These are phyloP conservation scores for Talpa occidentalis DNA, from an alignment of 2,113 vertebrate species.

Conservation along the genomic window DNA sequence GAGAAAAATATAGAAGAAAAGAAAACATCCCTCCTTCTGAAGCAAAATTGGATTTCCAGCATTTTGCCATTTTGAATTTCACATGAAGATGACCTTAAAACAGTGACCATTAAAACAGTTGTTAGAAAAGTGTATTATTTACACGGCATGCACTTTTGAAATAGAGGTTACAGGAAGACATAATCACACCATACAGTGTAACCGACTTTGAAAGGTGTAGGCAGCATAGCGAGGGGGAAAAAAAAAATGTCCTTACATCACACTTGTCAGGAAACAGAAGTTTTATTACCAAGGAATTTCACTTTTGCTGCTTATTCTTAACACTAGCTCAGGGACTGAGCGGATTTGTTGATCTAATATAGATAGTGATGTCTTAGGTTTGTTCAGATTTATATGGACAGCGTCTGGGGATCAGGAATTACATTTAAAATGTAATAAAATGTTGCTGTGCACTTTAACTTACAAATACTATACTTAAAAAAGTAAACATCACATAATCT, in stretches of 20 bases:
- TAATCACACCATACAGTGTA: constrained; percentile 71
- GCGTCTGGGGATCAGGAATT: constrained; percentile 89
- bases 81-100: constrained; percentile 72
- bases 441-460: constrained; percentile 89
- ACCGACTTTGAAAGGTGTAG: constrained; percentile 84
- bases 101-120: constrained; percentile 72
- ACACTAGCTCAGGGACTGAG: constrained; percentile 85
- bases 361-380: constrained; percentile 89
- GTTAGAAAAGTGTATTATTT: constrained; percentile 84
- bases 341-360: constrained; percentile 92
- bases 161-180: constrained; percentile 83
- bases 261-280: constrained; percentile 89
- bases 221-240: constrained; percentile 75
- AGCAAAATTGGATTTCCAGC: constrained; percentile 67
- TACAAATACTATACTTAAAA: constrained; percentile 91
- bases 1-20: background rate
- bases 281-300: constrained; percentile 91
- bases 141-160: constrained; percentile 82
- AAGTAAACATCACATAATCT: constrained; percentile 90
- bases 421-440: constrained; percentile 92
- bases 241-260: constrained; percentile 86
- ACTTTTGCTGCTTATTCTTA: constrained; percentile 88
- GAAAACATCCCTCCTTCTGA: background rate
- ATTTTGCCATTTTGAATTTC: constrained; percentile 70
- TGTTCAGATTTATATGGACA: constrained; percentile 91